Percentiles rank a stretch among this genome's conserved stretches.
phyloP scores from a whole-genome alignment of 2,888 invertebrate genomes.

The Steinernema hermaphroditum region DNA sequence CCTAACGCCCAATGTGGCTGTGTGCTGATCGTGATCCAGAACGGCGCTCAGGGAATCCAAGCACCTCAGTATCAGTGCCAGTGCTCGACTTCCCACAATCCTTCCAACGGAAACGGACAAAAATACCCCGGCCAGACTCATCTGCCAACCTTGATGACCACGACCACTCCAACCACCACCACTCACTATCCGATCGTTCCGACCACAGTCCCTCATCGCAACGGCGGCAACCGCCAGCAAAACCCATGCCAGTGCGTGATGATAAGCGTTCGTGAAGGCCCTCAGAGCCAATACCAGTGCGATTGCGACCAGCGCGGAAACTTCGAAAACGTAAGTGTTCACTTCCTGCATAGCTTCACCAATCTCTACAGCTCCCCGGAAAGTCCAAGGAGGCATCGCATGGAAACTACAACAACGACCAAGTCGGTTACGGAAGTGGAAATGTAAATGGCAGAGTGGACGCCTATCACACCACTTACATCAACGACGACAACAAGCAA shows the following conservation, averaged over 20 bases:
- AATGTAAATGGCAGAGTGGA: neutral
- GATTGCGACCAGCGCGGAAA: constrained; percentile 9
- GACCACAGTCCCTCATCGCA: neutral
- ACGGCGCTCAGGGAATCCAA: constrained; percentile 7
- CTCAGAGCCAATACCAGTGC: constrained; percentile 19
- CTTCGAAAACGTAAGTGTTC: neutral
- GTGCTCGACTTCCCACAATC: neutral
- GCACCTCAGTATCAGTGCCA: constrained; percentile 19
- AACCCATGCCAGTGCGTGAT: constrained; percentile 19
- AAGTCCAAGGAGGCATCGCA: neutral
- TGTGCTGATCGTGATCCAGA: constrained; percentile 27
- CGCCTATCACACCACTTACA: constrained; percentile 6
- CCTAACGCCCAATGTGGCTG: constrained; percentile 22
- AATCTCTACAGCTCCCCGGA: neutral
- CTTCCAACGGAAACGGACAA: constrained; percentile 2
- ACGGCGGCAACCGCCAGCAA: neutral
- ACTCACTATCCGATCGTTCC: neutral
- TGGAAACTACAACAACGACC: neutral
- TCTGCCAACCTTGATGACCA: neutral
- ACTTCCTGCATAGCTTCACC: neutral
- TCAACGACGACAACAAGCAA: neutral
- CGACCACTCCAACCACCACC: neutral
- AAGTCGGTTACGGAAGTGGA: neutral
- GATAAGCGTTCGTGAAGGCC: constrained; percentile 9
- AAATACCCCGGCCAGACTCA: neutral